Base-by-base conservation (phyloP, 2,888 invertebrate genomes). In the Agrotis ipsilon region DNA sequence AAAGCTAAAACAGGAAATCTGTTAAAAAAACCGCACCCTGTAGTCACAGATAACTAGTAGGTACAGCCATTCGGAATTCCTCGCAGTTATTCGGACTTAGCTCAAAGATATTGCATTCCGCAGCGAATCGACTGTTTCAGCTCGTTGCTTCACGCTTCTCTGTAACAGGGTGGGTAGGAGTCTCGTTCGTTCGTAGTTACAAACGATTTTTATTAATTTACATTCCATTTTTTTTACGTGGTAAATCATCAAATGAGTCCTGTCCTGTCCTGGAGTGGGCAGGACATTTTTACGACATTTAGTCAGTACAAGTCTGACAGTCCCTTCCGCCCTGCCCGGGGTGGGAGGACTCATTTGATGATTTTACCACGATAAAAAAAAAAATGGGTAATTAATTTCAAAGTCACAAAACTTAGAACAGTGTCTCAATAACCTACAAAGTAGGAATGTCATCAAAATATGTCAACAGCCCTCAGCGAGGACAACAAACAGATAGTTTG, bases 81-180 rank as follows among this genome's bases (percentile, higher is more conserved):
- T 71, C 59, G 57, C 61, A 77, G 77, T 70, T 66, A 66, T 76
- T 77, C 77, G 59, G 65, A 51, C 60, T 62, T 68, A 63, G 75
- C 60, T 76, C 75, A 62, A 77, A 71, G 75, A 76, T 76, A 76
- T 76, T 76, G 76, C 77, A 76, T 78, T 77, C 72, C 78, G n/a
- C 14, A 63, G 43, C 58, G 54, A 71, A 62, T 76, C 65, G 72
- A 77, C 66, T 71, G 58, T 62, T 65, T 48, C 68, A 49, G 43
- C n/a, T 55, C 55, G 55, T 24, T 49, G 32, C 62, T 58, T 51
- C 51, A 27, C 43, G 60, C 45, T 60, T 57, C 13, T 9, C 39
- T 49, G 21, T 18, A 13, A 27, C 6, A 18, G 24, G n/a, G 46
- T 58, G 51, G 39, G 58, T 52, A 51, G 32, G 14, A 51, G 49